Evolutionary conservation across 2,797 vertebrate species (phyloP).

Genomic region (Acipenser oxyrinchus): DNA sequence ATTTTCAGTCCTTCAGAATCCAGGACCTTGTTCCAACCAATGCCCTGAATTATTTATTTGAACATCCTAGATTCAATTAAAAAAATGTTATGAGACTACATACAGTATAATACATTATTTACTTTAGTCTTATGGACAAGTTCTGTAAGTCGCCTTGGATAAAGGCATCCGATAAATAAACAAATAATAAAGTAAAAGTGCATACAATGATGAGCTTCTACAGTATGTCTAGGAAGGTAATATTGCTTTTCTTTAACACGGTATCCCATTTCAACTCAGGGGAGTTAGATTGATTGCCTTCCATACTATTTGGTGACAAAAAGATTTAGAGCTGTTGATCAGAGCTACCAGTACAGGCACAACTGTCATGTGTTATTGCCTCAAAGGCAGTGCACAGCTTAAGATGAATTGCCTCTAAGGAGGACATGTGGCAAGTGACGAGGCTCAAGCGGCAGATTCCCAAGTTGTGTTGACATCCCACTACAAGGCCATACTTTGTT

Average conservation of each 20-base stretch:
- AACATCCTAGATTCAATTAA: conserved; percentile 7
- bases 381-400: conserved; percentile 39
- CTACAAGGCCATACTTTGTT: conserved; percentile 13
- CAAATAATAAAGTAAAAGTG: conserved; percentile 11
- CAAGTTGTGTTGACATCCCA: conserved; percentile 33
- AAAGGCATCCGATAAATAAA: conserved; percentile 14
- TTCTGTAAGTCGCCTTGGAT: conserved; percentile 15
- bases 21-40: not conserved
- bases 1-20: conserved; percentile 1
- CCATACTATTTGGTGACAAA: conserved; percentile 44
- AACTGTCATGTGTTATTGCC: conserved; percentile 32
- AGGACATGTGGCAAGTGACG: conserved; percentile 27
- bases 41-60: not conserved
- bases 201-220: not conserved
- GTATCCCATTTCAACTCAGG: conserved; percentile 32
- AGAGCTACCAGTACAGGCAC: conserved; percentile 30
- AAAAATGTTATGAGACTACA: conserved; percentile 1
- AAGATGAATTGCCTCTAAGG: conserved; percentile 40
- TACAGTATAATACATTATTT: conserved; percentile 8
- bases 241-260: conserved; percentile 11
- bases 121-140: not conserved
- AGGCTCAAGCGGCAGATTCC: conserved; percentile 18
- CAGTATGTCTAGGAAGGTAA: not conserved
- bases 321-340: conserved; percentile 55
- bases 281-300: conserved; percentile 50